These are phyloP conservation scores for Apomyelois bistriatella DNA, from an alignment of 2,888 invertebrate genomes.

Conservation along the genomic window DNA sequence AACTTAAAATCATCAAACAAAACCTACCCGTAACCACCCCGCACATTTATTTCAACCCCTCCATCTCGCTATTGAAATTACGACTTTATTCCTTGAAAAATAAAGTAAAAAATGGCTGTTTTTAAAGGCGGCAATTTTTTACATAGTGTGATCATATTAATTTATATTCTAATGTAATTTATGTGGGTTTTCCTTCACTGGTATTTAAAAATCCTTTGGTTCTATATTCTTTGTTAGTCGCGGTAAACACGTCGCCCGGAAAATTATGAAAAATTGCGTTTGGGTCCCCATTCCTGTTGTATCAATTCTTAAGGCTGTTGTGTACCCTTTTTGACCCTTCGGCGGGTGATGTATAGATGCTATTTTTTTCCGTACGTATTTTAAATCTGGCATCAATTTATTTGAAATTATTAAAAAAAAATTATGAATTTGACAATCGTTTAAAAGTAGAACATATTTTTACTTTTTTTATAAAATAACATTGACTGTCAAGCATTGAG, in stretches of 20 bases:
- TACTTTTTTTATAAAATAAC: too few species aligned
- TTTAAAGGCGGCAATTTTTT: constrained; percentile 35
- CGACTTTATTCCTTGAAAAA: neutral
- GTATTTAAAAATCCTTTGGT: constrained; percentile 49
- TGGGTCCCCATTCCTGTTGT: constrained; percentile 1
- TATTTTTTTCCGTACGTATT: neutral
- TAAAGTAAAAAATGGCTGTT: neutral
- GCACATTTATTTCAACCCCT: neutral
- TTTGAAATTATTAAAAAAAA: too few species aligned
- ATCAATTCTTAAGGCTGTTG: constrained; percentile 8
- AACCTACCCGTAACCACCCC: neutral
- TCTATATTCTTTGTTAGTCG: constrained; percentile 23
- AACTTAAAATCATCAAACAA: constrained; percentile 27
- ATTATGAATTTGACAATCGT: too few species aligned
- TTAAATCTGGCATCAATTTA: too few species aligned
- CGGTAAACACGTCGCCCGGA: constrained; percentile 34
- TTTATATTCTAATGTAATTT: constrained; percentile 78
- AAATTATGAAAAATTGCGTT: constrained; percentile 56
- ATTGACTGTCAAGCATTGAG: too few species aligned
- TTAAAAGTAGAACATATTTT: too few species aligned
- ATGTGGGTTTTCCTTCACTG: constrained; percentile 52
- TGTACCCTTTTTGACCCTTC: constrained; percentile 5
- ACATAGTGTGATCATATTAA: constrained; percentile 64
- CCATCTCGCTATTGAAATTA: neutral
- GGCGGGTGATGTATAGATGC: neutral